These are phyloP conservation scores for Phrynocephalus versicolor DNA, from an alignment of 2,113 vertebrate genomes.

Conservation along the genomic window DNA sequence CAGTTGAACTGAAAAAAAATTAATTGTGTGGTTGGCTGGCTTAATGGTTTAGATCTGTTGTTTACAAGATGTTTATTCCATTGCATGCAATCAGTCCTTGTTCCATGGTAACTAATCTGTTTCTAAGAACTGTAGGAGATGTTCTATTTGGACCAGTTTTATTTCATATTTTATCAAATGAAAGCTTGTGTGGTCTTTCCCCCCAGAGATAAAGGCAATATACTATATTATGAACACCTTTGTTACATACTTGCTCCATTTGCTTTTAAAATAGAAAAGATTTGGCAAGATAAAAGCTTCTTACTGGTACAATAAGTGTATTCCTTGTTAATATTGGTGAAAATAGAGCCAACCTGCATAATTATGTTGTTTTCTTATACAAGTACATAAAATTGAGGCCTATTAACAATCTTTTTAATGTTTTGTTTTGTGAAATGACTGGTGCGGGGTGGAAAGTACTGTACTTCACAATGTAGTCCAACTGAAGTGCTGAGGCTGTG, in stretches of 20 bases:
- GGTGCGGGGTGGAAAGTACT: neutral
- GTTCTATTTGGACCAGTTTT: neutral
- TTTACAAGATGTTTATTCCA: neutral
- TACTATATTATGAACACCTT: neutral
- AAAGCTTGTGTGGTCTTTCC: neutral
- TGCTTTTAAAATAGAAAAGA: neutral
- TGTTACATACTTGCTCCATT: neutral
- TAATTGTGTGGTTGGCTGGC: neutral
- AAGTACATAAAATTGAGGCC: neutral
- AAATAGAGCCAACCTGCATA: neutral
- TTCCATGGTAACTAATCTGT: neutral
- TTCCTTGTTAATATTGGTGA: neutral
- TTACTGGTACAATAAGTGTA: neutral
- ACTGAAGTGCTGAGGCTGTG: neutral
- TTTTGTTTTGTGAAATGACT: neutral
- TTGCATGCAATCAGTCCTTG: neutral
- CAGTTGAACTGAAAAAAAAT: neutral
- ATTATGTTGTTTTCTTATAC: neutral
- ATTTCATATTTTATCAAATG: neutral
- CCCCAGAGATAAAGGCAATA: neutral
- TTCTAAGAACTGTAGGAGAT: neutral
- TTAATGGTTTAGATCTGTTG: neutral
- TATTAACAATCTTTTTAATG: neutral
- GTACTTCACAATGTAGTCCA: neutral
- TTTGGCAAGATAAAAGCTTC: neutral